Conservation (phyloP, 2,113 vertebrate genomes). For the Charadrius vociferus region DNA sequence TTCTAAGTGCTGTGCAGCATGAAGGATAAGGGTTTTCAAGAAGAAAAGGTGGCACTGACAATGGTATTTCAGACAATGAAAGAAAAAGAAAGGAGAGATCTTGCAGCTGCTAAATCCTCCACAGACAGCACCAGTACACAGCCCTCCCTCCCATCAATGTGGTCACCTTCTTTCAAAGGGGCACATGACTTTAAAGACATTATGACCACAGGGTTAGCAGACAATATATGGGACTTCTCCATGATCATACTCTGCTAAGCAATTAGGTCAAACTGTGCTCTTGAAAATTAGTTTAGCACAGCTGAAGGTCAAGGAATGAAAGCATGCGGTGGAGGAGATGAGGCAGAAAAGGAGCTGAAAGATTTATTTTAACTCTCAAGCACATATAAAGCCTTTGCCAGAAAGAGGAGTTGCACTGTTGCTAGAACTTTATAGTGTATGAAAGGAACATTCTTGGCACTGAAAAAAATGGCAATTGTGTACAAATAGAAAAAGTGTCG, state of each 20-base stretch:
- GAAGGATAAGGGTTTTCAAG: background rate
- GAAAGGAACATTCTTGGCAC: constrained; percentile 24
- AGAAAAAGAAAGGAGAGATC: background rate
- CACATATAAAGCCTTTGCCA: background rate
- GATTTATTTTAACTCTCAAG: constrained; percentile 24
- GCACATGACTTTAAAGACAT: background rate
- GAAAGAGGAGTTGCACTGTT: background rate
- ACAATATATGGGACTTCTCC: background rate
- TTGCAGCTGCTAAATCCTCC: background rate
- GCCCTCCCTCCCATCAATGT: background rate
- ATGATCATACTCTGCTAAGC: constrained; percentile 45
- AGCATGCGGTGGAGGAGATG: background rate
- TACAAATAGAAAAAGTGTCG: background rate
- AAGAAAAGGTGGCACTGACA: background rate
- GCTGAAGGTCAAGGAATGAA: constrained; percentile 45
- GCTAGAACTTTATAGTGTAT: background rate
- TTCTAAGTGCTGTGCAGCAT: background rate
- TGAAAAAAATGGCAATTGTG: background rate
- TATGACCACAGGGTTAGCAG: background rate
- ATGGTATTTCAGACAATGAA: background rate
- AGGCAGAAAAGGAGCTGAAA: constrained; percentile 11
- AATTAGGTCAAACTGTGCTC: constrained; percentile 57
- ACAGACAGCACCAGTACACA: background rate
- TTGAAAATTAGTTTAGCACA: constrained; percentile 40
- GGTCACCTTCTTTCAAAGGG: background rate